Conservation (phyloP, 2,113 vertebrate genomes). For the human region DNA sequence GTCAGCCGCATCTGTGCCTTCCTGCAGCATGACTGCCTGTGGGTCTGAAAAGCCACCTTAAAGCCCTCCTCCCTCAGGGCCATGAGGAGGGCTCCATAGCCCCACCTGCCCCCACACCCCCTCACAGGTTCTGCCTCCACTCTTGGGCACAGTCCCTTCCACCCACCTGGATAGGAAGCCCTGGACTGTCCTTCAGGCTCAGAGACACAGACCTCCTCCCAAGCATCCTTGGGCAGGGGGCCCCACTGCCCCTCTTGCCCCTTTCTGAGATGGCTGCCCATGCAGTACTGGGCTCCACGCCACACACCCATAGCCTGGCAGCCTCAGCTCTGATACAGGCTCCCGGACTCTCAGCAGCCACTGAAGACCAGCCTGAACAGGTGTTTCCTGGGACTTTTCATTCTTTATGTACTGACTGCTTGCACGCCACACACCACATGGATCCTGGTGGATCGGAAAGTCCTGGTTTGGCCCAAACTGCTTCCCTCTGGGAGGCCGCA, state of each 20-base stretch:
- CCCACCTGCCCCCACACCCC: background rate
- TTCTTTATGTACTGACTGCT: no score
- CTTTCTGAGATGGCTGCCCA: background rate
- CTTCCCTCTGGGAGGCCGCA: background rate
- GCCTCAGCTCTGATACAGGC: background rate
- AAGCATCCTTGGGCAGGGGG: background rate
- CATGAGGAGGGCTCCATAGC: background rate
- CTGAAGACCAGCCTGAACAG: background rate
- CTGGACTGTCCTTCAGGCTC: background rate
- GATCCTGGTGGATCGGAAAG: no score
- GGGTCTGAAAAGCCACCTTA: no score
- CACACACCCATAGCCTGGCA: no score
- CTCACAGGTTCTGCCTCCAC: background rate
- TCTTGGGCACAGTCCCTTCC: background rate
- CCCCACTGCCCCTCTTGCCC: background rate
- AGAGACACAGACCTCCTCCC: background rate
- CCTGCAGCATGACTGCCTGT: background rate
- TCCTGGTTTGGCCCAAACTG: background rate
- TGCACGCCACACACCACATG: background rate
- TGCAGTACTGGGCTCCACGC: rapidly evolving
- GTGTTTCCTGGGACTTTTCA: background rate
- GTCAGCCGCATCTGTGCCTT: no score
- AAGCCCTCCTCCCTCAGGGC: background rate
- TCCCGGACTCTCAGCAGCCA: rapidly evolving
- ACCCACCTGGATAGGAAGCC: background rate